Conservation (phyloP, 2,797 vertebrate genomes). For the Vespertilio murinus region DNA sequence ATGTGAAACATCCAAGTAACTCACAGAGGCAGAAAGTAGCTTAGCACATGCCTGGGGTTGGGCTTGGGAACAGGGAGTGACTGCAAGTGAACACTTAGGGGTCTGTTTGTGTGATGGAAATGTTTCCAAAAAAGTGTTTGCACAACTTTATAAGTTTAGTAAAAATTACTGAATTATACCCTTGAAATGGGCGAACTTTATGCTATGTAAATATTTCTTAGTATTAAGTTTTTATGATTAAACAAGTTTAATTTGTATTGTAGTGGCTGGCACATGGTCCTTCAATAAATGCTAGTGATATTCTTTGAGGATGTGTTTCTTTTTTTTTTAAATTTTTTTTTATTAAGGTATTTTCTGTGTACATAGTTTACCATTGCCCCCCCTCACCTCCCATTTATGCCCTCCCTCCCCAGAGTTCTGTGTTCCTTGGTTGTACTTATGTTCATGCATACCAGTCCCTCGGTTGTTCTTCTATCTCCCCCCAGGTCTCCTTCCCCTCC, state of each 20-base stretch:
- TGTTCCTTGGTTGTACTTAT: too few species aligned
- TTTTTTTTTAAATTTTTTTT: too few species aligned
- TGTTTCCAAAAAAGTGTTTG: not conserved
- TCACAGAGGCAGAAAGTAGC: not conserved
- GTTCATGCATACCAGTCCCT: too few species aligned
- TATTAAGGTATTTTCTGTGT: too few species aligned
- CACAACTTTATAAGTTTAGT: not conserved
- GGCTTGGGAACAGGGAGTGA: not conserved
- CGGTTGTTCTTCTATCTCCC: too few species aligned
- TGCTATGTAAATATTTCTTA: constrained; percentile 23
- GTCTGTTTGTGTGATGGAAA: not conserved
- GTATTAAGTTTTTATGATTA: not conserved
- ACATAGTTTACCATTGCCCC: too few species aligned
- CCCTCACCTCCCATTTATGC: too few species aligned
- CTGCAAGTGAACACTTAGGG: not conserved
- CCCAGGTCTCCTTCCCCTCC: too few species aligned
- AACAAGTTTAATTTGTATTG: not conserved
- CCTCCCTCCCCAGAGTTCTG: too few species aligned
- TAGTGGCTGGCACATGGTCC: not conserved
- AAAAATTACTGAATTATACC: not conserved
- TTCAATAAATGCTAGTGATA: not conserved
- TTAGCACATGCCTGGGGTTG: not conserved
- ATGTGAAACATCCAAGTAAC: not conserved
- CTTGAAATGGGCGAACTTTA: not conserved
- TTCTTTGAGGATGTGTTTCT: not conserved